A percentile compares a stretch with the other conserved stretches of the same genome.
Evolutionary conservation across 2,113 vertebrate species (phyloP).

Genomic region (Lepisosteus osseus): DNA sequence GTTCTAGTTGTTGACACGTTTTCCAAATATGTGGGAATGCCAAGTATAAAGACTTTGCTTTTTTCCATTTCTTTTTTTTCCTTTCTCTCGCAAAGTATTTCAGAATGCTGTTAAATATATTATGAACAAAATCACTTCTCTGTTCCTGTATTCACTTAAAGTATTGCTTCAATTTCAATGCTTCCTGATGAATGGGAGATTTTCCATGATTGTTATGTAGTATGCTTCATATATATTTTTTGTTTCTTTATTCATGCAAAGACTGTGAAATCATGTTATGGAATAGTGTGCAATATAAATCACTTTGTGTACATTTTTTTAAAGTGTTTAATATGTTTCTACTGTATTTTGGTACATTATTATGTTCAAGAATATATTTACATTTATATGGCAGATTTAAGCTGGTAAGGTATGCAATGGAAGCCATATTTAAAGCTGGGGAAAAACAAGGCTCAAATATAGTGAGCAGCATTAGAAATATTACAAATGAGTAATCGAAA

Average conservation of each 20-base stretch:
- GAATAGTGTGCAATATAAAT: too few species aligned
- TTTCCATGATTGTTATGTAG: conserved; percentile 11
- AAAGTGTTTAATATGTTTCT: too few species aligned
- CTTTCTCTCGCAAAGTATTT: conserved; percentile 3
- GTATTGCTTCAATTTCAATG: conserved; percentile 1
- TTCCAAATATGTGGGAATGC: conserved; percentile 38
- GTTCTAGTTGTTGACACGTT: conserved; percentile 49
- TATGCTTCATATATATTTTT: background rate
- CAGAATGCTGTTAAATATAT: background rate
- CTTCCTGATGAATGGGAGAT: background rate
- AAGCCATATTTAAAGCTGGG: too few species aligned
- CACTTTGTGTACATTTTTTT: too few species aligned
- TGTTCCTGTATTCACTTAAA: background rate
- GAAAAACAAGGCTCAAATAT: too few species aligned
- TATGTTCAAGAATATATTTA: too few species aligned
- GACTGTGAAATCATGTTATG: too few species aligned
- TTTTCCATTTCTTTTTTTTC: background rate
- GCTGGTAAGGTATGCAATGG: too few species aligned
- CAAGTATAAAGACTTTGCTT: background rate
- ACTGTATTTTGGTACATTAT: too few species aligned
- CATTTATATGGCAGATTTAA: too few species aligned
- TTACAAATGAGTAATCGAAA: too few species aligned
- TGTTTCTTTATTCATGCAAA: background rate
- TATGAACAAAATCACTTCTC: conserved; percentile 16
- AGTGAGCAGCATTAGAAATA: too few species aligned